Conservation (phyloP, 2,113 vertebrate species). For the Burhinus bistriatus region DNA sequence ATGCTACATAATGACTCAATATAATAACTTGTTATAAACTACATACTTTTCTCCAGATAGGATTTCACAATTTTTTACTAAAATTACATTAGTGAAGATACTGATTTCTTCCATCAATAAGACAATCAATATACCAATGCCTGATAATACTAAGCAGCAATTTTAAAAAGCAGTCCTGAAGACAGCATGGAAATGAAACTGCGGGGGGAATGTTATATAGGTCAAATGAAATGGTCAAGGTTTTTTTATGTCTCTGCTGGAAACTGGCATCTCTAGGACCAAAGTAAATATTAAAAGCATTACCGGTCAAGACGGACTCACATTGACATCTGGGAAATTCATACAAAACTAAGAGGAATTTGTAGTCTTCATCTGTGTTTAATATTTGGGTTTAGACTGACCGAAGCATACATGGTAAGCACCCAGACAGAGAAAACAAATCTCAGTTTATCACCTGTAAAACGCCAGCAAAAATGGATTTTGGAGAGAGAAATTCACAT, state of each 20-base stretch:
- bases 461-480: background rate
- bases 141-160: background rate
- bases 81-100: background rate
- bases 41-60: background rate
- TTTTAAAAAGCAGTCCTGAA: background rate
- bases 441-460: background rate
- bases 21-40: background rate
- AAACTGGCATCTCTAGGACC: background rate
- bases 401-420: background rate
- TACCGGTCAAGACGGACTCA: background rate
- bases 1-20: background rate
- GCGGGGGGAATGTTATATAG: background rate
- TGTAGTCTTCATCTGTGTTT: background rate
- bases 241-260: background rate
- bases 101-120: background rate
- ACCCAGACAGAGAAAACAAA: background rate
- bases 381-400: background rate
- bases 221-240: background rate
- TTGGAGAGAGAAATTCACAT: background rate
- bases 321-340: background rate
- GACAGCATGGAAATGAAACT: background rate
- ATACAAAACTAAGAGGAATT: background rate
- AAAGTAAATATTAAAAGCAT: constrained; percentile 13
- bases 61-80: background rate
- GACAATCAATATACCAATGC: background rate